Evolutionary conservation across 2,797 vertebrate genomes (phyloP), one percentile per base, ranked within the genome.

Genomic region (Oreonectes daqikongensis): DNA sequence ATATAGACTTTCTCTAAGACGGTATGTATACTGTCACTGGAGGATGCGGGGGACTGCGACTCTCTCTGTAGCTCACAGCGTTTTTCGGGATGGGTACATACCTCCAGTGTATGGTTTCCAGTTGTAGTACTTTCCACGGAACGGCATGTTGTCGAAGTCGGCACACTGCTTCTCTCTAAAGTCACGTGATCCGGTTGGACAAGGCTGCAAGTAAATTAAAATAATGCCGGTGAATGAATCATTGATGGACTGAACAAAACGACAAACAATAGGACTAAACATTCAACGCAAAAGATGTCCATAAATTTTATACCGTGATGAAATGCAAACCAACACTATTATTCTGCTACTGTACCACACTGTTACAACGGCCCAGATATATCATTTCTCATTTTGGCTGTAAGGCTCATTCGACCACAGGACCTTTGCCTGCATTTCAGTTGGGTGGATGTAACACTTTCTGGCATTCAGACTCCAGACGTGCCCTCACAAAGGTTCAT

Each of bases 61-160:
- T 69, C 55, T 5, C 46, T 73, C 57, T 64, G 38, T 44, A 38
- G 57, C 53, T n/a, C 35, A 15, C 40, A 20, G 32, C 46, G 55
- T 72, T 3, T 70, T 55, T 79, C 5, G 24, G 30, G 50, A 9
- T 72, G 69, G 67, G 50, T 82, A 87, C 90, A 92, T 94, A 99
- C 97, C 97, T 90, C 97, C 97, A 86, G 96, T 97, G 93, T 97
- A 98, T 79, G 97, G 97, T 86, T 98, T 98, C 97, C 97, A 99
- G 93, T 95, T 98, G 94, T 99, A 99, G 89, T 96, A 98, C 82
- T 99, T 99, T 87, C 97, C 97, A 46, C 97, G 95, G 86, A 99
- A 99, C 87, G 97, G 94, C 95, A 97, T 93, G 92, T 83, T 96
- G 93, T 99, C 96, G 84, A 99, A 99, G 84, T 98, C 97, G 0